A percentile compares a stretch with the other conserved stretches of the same genome.
Conservation (phyloP, 2,113 vertebrate genomes). For the Bettongia penicillata region DNA sequence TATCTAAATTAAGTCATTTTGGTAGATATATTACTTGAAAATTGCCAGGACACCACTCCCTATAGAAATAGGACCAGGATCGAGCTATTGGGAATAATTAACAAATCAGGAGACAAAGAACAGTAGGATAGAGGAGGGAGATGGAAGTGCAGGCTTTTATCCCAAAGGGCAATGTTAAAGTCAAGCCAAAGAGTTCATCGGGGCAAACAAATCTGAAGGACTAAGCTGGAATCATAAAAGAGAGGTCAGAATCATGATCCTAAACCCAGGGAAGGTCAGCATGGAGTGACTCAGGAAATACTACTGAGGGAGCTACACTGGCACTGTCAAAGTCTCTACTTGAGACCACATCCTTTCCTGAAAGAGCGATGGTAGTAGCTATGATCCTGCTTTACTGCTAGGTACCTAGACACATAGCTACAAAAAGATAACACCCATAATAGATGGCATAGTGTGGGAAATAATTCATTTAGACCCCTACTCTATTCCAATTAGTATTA, state of each 20-base stretch:
- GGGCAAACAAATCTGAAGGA: neutral
- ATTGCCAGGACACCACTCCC: neutral
- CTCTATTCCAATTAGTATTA: too few species aligned
- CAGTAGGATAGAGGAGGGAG: neutral
- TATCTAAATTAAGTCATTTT: conserved; percentile 34
- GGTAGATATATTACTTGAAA: neutral
- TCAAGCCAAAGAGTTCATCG: neutral
- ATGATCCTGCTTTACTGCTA: neutral
- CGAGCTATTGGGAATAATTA: neutral
- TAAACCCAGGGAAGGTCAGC: neutral
- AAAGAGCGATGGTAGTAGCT: neutral
- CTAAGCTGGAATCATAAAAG: neutral
- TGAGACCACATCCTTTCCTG: neutral
- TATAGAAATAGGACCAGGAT: neutral
- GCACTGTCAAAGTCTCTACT: neutral
- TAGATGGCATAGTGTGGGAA: neutral
- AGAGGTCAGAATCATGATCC: neutral
- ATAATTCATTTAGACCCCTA: too few species aligned
- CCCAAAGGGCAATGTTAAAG: neutral
- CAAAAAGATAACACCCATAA: neutral
- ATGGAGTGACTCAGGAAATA: neutral
- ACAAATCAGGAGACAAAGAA: neutral
- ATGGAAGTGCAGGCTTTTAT: neutral
- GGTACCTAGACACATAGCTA: neutral
- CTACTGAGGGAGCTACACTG: neutral